Evolutionary conservation across 1,140 invertebrate genomes (phyloP).

Genomic region (Arion vulgaris): DNA sequence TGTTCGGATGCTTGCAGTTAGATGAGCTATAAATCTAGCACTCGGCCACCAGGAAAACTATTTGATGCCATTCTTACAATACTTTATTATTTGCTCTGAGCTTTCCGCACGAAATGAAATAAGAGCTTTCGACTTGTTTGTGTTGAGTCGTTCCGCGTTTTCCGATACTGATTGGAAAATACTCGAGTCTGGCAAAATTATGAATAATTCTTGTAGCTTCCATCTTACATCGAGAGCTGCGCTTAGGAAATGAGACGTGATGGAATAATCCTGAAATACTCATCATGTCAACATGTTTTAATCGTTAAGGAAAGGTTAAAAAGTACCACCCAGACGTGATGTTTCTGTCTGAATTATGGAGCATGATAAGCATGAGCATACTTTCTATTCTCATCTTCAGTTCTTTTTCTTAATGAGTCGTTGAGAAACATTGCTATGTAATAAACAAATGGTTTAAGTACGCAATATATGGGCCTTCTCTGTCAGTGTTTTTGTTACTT

Average conservation of each 20-base stretch:
- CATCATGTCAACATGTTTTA: not conserved
- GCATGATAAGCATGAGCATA: too few species aligned
- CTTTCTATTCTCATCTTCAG: not conserved
- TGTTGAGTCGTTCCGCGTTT: not conserved
- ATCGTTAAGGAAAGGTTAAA: not conserved
- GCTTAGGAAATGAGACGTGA: not conserved
- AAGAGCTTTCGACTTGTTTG: not conserved
- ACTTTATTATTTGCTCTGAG: not conserved
- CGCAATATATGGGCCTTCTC: not conserved
- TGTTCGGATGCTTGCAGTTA: not conserved
- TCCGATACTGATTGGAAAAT: not conserved
- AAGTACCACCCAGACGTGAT: not conserved
- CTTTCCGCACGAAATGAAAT: not conserved
- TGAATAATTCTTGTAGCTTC: too few species aligned
- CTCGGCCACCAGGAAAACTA: not conserved
- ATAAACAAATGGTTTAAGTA: not conserved
- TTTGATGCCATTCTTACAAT: not conserved
- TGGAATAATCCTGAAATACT: not conserved
- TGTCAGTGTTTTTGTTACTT: too few species aligned
- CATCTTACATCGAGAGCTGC: not conserved
- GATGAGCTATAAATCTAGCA: not conserved
- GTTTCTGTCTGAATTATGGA: too few species aligned
- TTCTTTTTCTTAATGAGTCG: not conserved
- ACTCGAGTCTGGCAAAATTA: not conserved
- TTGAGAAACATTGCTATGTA: not conserved